Evolutionary conservation across 2,797 vertebrate genomes (phyloP).

Genomic region (Hippopotamyrus pictus): DNA sequence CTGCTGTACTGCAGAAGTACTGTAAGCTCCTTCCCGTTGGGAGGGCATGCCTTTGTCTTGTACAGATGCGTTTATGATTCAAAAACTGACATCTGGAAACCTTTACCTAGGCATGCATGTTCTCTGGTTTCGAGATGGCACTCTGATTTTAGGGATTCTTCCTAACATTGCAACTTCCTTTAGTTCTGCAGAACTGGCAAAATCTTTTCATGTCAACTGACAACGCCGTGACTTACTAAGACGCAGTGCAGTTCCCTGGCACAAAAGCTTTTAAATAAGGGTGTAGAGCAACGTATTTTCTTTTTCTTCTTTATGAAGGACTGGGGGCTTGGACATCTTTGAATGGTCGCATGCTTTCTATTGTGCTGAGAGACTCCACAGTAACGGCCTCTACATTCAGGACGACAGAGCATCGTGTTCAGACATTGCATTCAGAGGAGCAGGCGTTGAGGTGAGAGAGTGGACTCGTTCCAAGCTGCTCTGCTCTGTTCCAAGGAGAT

Average conservation of each 20-base stretch:
- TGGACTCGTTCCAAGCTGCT: not conserved
- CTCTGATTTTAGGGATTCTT: not conserved
- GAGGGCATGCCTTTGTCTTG: not conserved
- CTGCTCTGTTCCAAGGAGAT: not conserved
- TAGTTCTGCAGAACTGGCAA: not conserved
- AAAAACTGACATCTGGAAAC: not conserved
- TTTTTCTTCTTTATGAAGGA: not conserved
- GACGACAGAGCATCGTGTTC: not conserved
- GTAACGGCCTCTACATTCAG: not conserved
- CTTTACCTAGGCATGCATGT: not conserved
- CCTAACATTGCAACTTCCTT: not conserved
- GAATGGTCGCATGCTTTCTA: not conserved
- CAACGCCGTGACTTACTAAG: not conserved
- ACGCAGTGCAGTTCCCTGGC: not conserved
- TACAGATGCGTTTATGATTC: not conserved
- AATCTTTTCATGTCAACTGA: not conserved
- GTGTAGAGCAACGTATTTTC: not conserved
- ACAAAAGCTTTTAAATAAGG: constrained; percentile 12
- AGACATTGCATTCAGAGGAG: not conserved
- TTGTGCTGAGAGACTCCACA: not conserved
- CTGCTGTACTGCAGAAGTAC: not conserved
- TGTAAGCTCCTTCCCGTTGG: too few relatives aligned
- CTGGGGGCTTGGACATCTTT: not conserved
- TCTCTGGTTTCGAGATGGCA: not conserved
- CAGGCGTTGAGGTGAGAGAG: not conserved